A percentile compares a stretch with the other conserved stretches of the same genome.
Conservation (phyloP, 2,797 vertebrate genomes). For the Melanotaenia parkinsoni region DNA sequence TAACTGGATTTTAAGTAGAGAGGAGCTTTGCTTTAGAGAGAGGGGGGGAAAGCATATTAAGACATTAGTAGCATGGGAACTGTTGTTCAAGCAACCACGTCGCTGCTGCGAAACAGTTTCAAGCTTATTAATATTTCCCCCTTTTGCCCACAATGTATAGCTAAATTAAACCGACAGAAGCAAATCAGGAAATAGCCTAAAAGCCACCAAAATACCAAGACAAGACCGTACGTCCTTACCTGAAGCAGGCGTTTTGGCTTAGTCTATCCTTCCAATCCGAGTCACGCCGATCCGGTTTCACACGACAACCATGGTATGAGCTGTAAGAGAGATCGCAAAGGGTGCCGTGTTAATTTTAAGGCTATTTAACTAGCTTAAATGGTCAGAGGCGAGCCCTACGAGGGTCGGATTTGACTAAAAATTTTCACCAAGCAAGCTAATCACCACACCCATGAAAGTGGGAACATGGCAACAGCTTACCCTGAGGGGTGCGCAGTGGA, state of each 20-base stretch:
- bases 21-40: conserved; percentile 39
- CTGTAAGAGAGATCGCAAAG: conserved; percentile 49
- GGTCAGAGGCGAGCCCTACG: conserved; percentile 43
- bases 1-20: conserved; percentile 47
- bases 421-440: conserved; percentile 80
- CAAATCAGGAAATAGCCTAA: conserved; percentile 67
- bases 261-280: conserved; percentile 54
- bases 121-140: neutral
- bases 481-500: conserved; percentile 63
- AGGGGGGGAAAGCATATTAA: conserved; percentile 16
- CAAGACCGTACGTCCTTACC: conserved; percentile 72
- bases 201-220: conserved; percentile 63
- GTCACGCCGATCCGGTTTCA: conserved; percentile 70
- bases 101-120: neutral
- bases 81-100: conserved; percentile 37
- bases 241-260: conserved; percentile 70
- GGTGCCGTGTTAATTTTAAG: conserved; percentile 49
- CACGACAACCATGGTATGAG: conserved; percentile 69
- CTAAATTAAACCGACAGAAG: conserved; percentile 16
- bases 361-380: conserved; percentile 59
- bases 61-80: conserved; percentile 26
- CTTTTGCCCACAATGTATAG: neutral
- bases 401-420: conserved; percentile 69
- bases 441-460: conserved; percentile 89
- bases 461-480: conserved; percentile 86